Conservation (phyloP, 2,113 vertebrate species). For the Petaurus breviceps region DNA sequence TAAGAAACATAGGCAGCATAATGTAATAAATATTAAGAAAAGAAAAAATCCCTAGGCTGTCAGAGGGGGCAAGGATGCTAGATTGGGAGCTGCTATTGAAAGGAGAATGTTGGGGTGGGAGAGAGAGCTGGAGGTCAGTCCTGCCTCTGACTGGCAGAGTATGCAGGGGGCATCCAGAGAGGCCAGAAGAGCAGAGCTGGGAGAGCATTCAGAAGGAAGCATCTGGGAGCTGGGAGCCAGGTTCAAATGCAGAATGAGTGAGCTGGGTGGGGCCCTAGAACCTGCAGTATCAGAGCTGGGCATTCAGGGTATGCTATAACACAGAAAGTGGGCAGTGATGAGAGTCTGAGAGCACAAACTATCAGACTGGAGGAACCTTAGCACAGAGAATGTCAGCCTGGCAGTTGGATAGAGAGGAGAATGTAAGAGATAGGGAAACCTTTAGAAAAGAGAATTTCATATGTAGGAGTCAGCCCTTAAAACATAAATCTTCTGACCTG, state of each 20-base stretch:
- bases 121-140: background rate
- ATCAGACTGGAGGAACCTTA: background rate
- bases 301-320: background rate
- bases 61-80: background rate
- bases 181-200: background rate
- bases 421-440: background rate
- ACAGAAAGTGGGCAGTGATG: background rate
- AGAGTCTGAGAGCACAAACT: background rate
- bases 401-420: background rate
- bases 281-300: background rate
- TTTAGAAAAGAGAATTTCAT: background rate
- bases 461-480: background rate
- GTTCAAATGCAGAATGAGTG: background rate
- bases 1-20: background rate
- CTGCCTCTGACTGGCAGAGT: background rate
- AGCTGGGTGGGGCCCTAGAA: background rate
- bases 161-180: background rate
- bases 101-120: background rate
- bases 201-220: background rate
- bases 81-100: background rate
- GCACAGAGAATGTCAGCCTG: background rate
- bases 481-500: background rate
- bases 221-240: background rate
- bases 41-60: background rate
- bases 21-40: background rate